These are phyloP conservation scores for Andrena haemorrhoa DNA, from an alignment of 2,888 invertebrate species.

Conservation along the genomic window DNA sequence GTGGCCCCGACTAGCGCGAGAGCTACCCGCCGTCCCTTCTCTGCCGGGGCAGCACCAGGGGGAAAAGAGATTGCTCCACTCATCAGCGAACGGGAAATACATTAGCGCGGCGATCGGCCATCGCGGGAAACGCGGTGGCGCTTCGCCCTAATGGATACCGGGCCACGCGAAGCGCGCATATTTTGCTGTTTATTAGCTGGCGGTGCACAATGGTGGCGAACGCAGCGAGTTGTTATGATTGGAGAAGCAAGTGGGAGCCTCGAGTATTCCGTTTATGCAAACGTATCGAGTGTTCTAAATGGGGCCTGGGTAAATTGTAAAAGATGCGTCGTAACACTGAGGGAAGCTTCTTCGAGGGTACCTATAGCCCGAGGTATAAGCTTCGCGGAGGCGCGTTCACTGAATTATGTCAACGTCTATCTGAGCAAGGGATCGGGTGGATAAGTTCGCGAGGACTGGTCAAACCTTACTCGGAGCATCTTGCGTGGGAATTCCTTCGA, in stretches of 20 bases:
- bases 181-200: conserved; percentile 7
- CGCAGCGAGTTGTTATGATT: neutral
- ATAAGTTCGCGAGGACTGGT: no score
- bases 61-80: neutral
- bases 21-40: neutral
- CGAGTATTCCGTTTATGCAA: neutral
- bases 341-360: no score
- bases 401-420: no score
- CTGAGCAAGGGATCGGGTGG: no score
- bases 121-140: neutral
- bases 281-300: no score
- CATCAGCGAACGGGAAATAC: neutral
- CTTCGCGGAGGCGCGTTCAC: no score
- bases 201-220: neutral
- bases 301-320: no score
- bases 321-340: no score
- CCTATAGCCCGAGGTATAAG: no score
- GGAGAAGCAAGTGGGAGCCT: neutral
- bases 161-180: neutral
- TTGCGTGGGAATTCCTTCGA: no score
- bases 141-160: conserved; percentile 10
- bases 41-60: neutral
- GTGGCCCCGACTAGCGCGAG: neutral
- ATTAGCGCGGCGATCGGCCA: conserved; percentile 17
- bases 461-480: no score